phyloP scores from a whole-genome alignment of 2,797 vertebrate species.

The Natrix natrix region DNA sequence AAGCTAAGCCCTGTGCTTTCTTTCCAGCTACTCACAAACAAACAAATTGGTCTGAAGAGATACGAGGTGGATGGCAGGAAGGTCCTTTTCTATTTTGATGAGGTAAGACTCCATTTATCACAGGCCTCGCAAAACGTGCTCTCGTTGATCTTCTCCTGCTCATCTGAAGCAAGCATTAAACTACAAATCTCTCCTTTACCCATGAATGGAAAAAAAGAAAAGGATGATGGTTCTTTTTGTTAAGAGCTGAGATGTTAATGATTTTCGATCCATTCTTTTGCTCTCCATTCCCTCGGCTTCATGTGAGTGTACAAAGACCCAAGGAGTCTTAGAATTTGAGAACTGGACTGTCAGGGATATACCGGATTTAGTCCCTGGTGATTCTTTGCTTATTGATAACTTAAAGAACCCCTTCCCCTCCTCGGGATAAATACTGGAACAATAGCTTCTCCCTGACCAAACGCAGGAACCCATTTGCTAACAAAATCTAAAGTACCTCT shows the following conservation, averaged over 20 bases:
- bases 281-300: background rate
- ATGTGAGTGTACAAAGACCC: background rate
- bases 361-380: background rate
- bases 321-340: background rate
- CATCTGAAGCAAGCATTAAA: background rate
- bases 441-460: background rate
- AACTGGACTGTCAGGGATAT: background rate
- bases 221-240: background rate
- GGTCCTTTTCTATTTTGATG: constrained; percentile 92
- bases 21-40: constrained; percentile 84
- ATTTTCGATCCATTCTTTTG: background rate
- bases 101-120: constrained; percentile 68
- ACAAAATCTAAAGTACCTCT: background rate
- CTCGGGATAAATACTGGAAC: background rate
- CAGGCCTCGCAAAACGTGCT: background rate
- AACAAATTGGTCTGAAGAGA: constrained; percentile 86
- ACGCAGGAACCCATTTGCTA: background rate
- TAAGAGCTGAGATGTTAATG: background rate
- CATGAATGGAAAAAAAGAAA: background rate
- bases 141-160: background rate
- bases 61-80: constrained; percentile 87
- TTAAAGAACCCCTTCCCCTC: background rate
- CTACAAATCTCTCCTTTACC: no score
- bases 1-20: constrained; percentile 11
- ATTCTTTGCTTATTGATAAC: no score